Percentiles rank a stretch among this genome's conserved stretches.
phyloP scores from a whole-genome alignment of 2,113 vertebrate genomes.

The Struthio camelus region DNA sequence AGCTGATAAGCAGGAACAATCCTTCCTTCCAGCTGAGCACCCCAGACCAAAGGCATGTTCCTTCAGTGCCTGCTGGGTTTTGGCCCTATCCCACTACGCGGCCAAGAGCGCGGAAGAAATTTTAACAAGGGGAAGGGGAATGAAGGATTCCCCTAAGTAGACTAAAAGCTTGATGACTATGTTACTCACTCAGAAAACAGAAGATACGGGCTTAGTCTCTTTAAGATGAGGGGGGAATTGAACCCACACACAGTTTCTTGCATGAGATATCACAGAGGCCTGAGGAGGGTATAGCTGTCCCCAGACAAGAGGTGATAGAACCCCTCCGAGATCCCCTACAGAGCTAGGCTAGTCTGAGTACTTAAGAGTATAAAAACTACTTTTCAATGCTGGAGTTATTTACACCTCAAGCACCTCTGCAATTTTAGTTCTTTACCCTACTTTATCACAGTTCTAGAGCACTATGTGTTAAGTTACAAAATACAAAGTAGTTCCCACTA shows the following conservation, averaged over 20 bases:
- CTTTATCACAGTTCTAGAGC: no score
- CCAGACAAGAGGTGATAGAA: background rate
- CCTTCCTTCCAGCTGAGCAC: background rate
- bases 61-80: background rate
- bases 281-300: background rate
- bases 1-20: background rate
- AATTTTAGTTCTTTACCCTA: no score
- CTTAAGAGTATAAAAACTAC: background rate
- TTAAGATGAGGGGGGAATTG: background rate
- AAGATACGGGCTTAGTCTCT: background rate
- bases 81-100: rapidly evolving
- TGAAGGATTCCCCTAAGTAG: background rate
- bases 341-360: background rate
- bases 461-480: background rate
- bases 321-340: background rate
- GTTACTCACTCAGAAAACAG: background rate
- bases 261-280: background rate
- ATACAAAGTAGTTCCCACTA: background rate
- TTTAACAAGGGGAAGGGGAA: background rate
- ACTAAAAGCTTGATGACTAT: background rate
- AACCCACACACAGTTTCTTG: background rate
- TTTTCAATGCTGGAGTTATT: background rate
- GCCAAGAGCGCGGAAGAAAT: background rate
- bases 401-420: background rate
- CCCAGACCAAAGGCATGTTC: background rate